A percentile compares a stretch with the other conserved stretches of the same genome.
phyloP scores from a whole-genome alignment of 1,140 invertebrate genomes.

The Penaeus vannamei region DNA sequence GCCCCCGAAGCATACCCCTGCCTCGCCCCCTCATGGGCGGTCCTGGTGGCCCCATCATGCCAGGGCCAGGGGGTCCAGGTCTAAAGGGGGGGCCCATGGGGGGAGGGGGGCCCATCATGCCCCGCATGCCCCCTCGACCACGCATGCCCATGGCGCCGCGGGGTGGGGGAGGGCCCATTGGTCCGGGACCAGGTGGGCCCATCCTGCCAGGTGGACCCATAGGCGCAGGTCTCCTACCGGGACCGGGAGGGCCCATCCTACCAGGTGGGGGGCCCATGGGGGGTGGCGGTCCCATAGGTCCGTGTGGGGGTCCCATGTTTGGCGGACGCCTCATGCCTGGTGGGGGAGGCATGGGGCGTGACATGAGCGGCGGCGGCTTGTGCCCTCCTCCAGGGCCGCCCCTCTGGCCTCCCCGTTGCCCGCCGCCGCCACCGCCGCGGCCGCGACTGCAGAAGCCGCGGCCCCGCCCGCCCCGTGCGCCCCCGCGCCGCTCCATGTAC shows the following conservation, averaged over 20 bases:
- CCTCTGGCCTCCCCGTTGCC: background rate
- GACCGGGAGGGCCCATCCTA: conserved; percentile 49
- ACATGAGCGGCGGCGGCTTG: conserved; percentile 61
- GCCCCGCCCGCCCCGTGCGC: conserved; percentile 1
- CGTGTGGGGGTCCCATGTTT: conserved; percentile 48
- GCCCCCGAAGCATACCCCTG: conserved; percentile 29
- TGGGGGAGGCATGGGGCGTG: conserved; percentile 57
- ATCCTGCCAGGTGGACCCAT: conserved; percentile 53
- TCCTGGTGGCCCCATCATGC: conserved; percentile 51
- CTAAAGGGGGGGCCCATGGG: conserved; percentile 57
- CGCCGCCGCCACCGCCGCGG: conserved; percentile 26
- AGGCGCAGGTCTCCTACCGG: conserved; percentile 40
- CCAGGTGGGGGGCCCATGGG: conserved; percentile 54
- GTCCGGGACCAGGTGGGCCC: background rate
- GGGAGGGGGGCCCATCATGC: conserved; percentile 53
- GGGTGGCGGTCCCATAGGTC: conserved; percentile 52
- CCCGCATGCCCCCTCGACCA: conserved; percentile 49
- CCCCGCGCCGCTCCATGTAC: conserved; percentile 17
- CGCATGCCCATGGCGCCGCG: conserved; percentile 45
- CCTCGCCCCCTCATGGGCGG: conserved; percentile 48
- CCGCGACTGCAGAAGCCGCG: conserved; percentile 14
- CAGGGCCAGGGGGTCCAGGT: conserved; percentile 50
- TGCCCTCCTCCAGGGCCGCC: conserved; percentile 43
- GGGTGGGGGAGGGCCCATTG: conserved; percentile 51
- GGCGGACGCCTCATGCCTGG: conserved; percentile 55